Conservation (phyloP, 2,113 vertebrate genomes). For the Rhinopomastus cyanomelas region DNA sequence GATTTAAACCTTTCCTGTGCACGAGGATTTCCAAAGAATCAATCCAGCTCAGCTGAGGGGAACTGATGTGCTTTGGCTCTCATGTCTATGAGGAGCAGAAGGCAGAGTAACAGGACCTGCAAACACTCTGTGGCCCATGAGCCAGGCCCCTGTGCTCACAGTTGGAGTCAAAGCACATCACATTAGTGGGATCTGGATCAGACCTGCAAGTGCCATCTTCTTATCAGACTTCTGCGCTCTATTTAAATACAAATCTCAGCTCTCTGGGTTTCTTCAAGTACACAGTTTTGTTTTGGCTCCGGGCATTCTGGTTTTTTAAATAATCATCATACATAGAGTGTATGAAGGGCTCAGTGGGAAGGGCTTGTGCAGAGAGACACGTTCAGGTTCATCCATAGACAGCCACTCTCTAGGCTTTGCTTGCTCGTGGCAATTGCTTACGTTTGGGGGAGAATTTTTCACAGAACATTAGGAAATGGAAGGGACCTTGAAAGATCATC, state of each 20-base stretch:
- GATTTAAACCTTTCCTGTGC: conserved; percentile 3
- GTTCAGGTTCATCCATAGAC: background rate
- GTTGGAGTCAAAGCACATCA: background rate
- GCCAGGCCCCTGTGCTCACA: background rate
- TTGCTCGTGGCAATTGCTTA: background rate
- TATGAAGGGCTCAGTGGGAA: background rate
- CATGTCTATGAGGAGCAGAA: background rate
- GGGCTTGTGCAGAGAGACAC: background rate
- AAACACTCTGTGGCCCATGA: background rate
- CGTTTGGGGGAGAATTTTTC: too few species aligned
- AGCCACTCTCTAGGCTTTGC: background rate
- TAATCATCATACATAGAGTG: background rate
- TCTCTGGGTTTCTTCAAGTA: background rate
- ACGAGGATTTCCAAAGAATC: conserved; percentile 31
- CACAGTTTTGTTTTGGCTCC: background rate
- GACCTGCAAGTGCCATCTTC: background rate
- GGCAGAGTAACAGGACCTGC: background rate
- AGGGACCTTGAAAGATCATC: too few species aligned
- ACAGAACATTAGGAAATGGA: too few species aligned
- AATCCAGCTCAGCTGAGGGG: conserved; percentile 33
- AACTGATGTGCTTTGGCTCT: conserved; percentile 16
- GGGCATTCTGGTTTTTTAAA: background rate
- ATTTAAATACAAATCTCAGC: background rate
- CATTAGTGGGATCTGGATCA: background rate
- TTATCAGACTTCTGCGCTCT: background rate